Evolutionary conservation across 2,113 vertebrate genomes (phyloP).

Genomic region (Equus quagga): DNA sequence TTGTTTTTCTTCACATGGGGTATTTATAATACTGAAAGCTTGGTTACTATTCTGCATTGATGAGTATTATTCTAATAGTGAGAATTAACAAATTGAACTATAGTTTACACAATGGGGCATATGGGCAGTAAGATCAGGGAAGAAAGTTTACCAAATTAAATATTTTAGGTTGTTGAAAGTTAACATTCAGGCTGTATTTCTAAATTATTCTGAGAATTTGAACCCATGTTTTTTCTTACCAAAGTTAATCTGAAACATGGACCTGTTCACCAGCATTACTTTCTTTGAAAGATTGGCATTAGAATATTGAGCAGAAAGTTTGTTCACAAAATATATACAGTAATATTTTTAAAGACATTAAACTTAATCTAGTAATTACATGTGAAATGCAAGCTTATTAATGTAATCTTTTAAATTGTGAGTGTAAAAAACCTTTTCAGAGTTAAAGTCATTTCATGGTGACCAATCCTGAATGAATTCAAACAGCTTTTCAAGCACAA

Average conservation of each 20-base stretch:
- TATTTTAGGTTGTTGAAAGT: slow-evolving; percentile 21
- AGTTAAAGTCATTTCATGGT: slow-evolving; percentile 5
- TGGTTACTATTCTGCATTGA: slow-evolving; percentile 49
- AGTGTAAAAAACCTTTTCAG: not conserved
- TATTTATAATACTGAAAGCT: slow-evolving; percentile 26
- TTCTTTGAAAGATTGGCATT: slow-evolving; percentile 53
- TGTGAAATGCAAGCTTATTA: not conserved
- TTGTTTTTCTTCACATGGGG: slow-evolving; percentile 52
- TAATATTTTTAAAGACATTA: slow-evolving; percentile 53
- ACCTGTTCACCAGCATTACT: slow-evolving; percentile 67
- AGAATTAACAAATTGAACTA: slow-evolving; percentile 67
- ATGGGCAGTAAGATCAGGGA: slow-evolving; percentile 1
- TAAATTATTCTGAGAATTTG: slow-evolving; percentile 61
- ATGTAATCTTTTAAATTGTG: slow-evolving; percentile 52
- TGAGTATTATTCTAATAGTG: slow-evolving; percentile 25
- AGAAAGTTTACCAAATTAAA: slow-evolving; percentile 58
- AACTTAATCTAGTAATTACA: slow-evolving; percentile 38
- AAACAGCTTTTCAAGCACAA: not conserved
- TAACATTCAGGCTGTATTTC: slow-evolving; percentile 45
- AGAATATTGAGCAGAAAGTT: slow-evolving; percentile 21
- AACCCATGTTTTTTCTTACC: slow-evolving; percentile 49
- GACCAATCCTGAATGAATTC: slow-evolving; percentile 19
- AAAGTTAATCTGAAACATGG: slow-evolving; percentile 49
- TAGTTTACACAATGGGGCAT: slow-evolving; percentile 42
- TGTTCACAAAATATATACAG: slow-evolving; percentile 9